Percentiles rank a stretch among this genome's conserved stretches.
Conservation (phyloP, 2,797 vertebrate genomes). For the Enteromius thamalakanensis region DNA sequence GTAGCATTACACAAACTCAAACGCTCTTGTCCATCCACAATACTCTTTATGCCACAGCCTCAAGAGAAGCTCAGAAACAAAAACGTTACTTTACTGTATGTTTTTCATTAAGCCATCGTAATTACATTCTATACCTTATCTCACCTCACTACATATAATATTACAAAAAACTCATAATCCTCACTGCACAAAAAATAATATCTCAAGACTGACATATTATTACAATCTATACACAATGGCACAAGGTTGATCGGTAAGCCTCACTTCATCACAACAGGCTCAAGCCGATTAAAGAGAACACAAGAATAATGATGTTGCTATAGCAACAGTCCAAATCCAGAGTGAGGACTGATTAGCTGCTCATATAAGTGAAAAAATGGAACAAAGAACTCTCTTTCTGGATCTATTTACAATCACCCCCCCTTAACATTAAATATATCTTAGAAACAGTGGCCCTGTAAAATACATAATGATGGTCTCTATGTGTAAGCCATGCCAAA, state of each 20-base stretch:
- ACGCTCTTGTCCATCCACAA: neutral
- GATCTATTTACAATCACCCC: constrained; percentile 52
- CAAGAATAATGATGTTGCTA: constrained; percentile 80
- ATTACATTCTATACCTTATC: neutral
- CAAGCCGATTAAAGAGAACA: constrained; percentile 78
- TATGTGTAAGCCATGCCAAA: constrained; percentile 66
- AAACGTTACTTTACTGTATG: neutral
- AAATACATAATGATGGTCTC: constrained; percentile 68
- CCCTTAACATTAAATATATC: constrained; percentile 41
- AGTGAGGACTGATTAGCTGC: constrained; percentile 60
- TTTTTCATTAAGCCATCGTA: neutral
- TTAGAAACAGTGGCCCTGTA: constrained; percentile 56
- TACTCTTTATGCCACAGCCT: neutral
- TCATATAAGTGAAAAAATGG: constrained; percentile 66
- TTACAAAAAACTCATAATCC: neutral
- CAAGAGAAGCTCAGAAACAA: neutral
- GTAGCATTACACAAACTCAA: neutral
- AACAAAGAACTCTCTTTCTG: constrained; percentile 69
- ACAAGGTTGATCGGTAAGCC: constrained; percentile 75
- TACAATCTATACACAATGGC: constrained; percentile 69
- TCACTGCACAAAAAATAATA: constrained; percentile 21
- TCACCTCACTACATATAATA: constrained; percentile 7
- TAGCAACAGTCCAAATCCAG: constrained; percentile 79
- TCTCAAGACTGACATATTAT: constrained; percentile 26
- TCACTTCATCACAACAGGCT: constrained; percentile 78